Conservation (phyloP, 2,888 invertebrate genomes). For the Protodeltote pygarga region DNA sequence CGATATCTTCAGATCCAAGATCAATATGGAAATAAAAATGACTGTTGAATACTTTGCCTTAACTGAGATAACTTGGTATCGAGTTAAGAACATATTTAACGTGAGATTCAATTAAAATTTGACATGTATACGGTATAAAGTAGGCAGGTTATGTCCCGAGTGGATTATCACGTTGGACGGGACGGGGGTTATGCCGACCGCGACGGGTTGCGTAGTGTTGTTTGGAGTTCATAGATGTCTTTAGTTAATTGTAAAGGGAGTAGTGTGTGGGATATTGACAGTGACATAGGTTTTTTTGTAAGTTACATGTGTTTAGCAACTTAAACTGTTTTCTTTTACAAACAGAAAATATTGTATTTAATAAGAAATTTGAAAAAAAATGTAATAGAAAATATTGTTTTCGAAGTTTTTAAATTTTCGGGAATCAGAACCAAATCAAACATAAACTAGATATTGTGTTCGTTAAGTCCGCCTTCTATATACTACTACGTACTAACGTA, state of each 20-base stretch:
- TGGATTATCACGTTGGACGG: constrained; percentile 45
- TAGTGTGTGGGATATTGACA: too few species aligned
- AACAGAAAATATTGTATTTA: too few species aligned
- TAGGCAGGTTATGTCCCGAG: constrained; percentile 41
- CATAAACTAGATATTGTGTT: too few species aligned
- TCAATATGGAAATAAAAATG: constrained; percentile 31
- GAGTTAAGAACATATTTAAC: constrained; percentile 72
- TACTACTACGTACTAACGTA: too few species aligned
- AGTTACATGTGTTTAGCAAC: too few species aligned
- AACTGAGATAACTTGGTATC: constrained; percentile 37
- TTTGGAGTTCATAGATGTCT: constrained; percentile 12
- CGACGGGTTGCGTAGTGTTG: constrained; percentile 8
- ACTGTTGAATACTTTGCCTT: constrained; percentile 25
- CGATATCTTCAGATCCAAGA: constrained; percentile 19
- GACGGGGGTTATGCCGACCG: constrained; percentile 3
- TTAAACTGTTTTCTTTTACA: too few species aligned
- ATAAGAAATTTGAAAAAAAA: too few species aligned
- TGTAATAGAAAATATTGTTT: too few species aligned
- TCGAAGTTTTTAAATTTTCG: too few species aligned
- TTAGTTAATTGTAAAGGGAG: background rate
- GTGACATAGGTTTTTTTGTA: too few species aligned
- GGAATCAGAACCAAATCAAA: too few species aligned
- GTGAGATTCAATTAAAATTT: constrained; percentile 76
- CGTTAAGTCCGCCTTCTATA: too few species aligned
- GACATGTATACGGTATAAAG: constrained; percentile 71